These are phyloP conservation scores for Lasius fuliginosus DNA, from an alignment of 2,888 invertebrate species.

Conservation along the genomic window DNA sequence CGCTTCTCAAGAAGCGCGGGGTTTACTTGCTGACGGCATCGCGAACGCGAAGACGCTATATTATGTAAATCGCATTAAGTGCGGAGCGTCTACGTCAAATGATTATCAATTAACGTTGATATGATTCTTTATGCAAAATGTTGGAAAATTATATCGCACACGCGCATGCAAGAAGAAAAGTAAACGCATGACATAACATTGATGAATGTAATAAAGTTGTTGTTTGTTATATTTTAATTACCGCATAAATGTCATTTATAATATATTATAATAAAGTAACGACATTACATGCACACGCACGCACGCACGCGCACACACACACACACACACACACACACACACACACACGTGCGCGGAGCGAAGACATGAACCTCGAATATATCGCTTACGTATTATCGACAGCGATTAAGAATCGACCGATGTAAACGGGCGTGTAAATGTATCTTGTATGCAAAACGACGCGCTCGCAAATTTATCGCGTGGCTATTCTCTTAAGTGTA, in stretches of 20 bases:
- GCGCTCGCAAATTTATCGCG: constrained; percentile 34
- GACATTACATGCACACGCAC: constrained; percentile 7
- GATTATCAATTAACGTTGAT: constrained; percentile 46
- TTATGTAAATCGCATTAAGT: constrained; percentile 48
- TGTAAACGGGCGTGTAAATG: constrained; percentile 14
- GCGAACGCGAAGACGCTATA: constrained; percentile 3
- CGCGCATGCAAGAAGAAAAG: neutral
- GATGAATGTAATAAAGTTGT: neutral
- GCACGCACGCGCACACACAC: neutral
- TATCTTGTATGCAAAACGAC: constrained; percentile 11
- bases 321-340: neutral
- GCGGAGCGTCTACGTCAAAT: neutral
- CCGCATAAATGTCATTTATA: neutral
- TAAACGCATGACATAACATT: neutral
- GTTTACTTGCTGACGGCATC: constrained; percentile 8
- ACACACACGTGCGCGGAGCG: neutral
- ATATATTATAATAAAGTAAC: neutral
- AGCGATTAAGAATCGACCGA: constrained; percentile 2
- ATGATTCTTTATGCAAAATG: constrained; percentile 4
- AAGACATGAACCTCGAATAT: neutral
- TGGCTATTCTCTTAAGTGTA: constrained; percentile 42
- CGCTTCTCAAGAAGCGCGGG: constrained; percentile 31
- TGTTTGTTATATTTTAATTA: constrained; percentile 7
- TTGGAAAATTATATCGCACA: neutral
- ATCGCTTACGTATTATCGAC: neutral